A percentile compares a stretch with the other conserved stretches of the same genome.
Evolutionary conservation across 2,797 vertebrate genomes (phyloP).

Genomic region (Setipinna tenuifilis): DNA sequence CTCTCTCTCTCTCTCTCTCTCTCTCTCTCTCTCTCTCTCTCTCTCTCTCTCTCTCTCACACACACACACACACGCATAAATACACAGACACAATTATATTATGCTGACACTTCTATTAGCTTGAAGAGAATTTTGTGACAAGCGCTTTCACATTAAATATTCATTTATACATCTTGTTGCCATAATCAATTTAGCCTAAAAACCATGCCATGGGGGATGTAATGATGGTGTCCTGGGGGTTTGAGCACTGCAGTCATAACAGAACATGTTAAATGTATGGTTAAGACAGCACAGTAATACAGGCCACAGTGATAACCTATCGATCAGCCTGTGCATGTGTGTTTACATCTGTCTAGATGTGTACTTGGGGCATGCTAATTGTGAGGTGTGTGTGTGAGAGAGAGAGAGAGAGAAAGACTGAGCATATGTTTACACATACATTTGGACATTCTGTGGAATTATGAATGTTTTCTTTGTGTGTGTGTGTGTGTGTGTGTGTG

Average conservation of each 20-base stretch:
- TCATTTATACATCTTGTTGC: constrained; percentile 49
- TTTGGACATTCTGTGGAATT: constrained; percentile 25
- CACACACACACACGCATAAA: not conserved
- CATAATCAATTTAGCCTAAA: constrained; percentile 49
- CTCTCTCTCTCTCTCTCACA: constrained; percentile 35
- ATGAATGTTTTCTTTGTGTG: not conserved
- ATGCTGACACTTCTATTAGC: constrained; percentile 53
- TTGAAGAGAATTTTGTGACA: constrained; percentile 44
- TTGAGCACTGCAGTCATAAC: constrained; percentile 33
- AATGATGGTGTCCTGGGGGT: constrained; percentile 39
- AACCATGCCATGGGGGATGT: constrained; percentile 38
- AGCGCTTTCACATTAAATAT: constrained; percentile 46
- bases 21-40: not conserved
- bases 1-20: not conserved
- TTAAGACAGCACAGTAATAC: not conserved
- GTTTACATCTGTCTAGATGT: not conserved
- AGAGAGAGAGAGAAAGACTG: too few relatives aligned
- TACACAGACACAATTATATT: constrained; percentile 28
- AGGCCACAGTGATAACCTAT: not conserved
- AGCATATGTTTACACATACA: too few relatives aligned
- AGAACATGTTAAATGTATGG: constrained; percentile 10
- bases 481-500: constrained; percentile 42
- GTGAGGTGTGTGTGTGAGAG: not conserved
- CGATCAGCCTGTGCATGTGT: not conserved
- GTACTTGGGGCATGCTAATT: not conserved